These are phyloP conservation scores for Lophura swinhoii DNA, from an alignment of 2,797 vertebrate species.

Conservation along the genomic window DNA sequence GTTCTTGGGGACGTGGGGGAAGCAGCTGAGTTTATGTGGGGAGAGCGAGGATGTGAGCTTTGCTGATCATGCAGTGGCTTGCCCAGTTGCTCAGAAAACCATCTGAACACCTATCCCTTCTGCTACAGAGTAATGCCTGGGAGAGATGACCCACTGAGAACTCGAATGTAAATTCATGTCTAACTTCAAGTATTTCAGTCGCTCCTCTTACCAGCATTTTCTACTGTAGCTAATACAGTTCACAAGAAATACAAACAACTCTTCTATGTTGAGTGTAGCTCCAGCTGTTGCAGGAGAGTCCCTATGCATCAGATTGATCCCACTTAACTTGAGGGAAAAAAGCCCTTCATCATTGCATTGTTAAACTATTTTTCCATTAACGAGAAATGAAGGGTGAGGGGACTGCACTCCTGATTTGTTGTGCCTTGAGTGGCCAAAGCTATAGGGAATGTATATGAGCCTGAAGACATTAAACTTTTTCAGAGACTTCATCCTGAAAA, in stretches of 20 bases:
- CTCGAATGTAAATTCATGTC: neutral
- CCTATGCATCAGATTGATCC: neutral
- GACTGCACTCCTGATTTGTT: neutral
- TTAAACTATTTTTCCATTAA: neutral
- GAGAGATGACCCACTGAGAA: neutral
- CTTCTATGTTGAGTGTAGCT: neutral
- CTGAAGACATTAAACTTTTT: neutral
- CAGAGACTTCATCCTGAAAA: neutral
- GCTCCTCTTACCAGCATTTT: neutral
- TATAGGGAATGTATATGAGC: neutral
- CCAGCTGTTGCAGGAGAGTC: neutral
- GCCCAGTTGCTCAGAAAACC: neutral
- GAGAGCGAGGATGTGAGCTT: neutral
- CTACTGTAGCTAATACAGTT: neutral
- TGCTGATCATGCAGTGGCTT: neutral
- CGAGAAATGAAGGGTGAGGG: neutral
- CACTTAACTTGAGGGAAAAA: neutral
- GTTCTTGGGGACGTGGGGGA: neutral
- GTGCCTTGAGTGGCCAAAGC: neutral
- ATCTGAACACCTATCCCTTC: neutral
- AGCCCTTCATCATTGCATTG: neutral
- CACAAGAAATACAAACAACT: constrained; percentile 21
- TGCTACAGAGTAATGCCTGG: neutral
- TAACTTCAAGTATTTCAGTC: neutral
- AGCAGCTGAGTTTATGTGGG: neutral